phyloP scores from a whole-genome alignment of 2,797 vertebrate species.

The Tarsius wallacei region DNA sequence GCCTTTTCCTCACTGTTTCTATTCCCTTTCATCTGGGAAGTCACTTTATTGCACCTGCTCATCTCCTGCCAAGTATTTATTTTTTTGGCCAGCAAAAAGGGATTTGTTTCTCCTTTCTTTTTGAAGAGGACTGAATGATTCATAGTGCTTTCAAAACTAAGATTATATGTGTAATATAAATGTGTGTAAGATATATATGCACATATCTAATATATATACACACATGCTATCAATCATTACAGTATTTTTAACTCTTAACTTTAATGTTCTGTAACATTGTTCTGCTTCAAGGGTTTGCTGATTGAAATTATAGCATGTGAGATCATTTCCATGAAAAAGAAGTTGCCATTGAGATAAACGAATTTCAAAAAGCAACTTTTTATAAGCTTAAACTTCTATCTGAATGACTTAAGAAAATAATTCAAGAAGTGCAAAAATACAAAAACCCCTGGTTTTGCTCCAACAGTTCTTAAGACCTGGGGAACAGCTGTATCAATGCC shows the following conservation, averaged over 20 bases:
- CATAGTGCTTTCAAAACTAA: constrained; percentile 65
- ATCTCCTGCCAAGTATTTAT: constrained; percentile 41
- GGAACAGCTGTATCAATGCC: not conserved
- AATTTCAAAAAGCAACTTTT: constrained; percentile 26
- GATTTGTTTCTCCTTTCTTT: constrained; percentile 59
- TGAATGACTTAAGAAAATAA: constrained; percentile 58
- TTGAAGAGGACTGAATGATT: constrained; percentile 61
- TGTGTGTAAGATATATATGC: not conserved
- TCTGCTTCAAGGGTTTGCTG: not conserved
- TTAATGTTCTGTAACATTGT: constrained; percentile 6
- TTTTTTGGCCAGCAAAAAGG: constrained; percentile 58
- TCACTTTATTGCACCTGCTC: constrained; percentile 73
- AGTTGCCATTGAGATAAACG: not conserved
- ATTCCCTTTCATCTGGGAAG: constrained; percentile 73
- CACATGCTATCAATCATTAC: not conserved
- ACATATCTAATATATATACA: not conserved
- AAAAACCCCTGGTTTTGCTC: not conserved
- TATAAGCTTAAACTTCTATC: not conserved
- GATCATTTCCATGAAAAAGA: not conserved
- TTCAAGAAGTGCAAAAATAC: not conserved
- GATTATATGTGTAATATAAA: not conserved
- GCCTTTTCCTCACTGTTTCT: constrained; percentile 65
- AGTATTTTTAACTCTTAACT: not conserved
- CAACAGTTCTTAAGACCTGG: not conserved
- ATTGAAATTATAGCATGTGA: not conserved